These are phyloP conservation scores for Junonia oenone DNA, from an alignment of 2,888 invertebrate species.

Conservation along the genomic window DNA sequence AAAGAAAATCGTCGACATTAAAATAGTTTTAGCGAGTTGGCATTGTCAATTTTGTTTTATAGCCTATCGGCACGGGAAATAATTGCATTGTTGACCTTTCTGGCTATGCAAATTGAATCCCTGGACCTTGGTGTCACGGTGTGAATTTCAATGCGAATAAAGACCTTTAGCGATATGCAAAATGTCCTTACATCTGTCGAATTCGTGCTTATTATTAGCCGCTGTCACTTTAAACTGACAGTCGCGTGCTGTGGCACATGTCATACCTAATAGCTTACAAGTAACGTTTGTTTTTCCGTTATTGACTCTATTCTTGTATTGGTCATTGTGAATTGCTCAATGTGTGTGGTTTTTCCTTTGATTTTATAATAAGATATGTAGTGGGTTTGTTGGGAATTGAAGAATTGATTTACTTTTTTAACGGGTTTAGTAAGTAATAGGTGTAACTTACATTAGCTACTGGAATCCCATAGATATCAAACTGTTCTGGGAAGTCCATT, in stretches of 20 bases:
- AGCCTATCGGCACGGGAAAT: conserved; percentile 41
- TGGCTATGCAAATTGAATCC: conserved; percentile 41
- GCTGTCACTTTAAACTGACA: conserved; percentile 5
- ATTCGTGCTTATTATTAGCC: conserved; percentile 21
- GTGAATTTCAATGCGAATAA: conserved; percentile 29
- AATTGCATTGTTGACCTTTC: conserved; percentile 53
- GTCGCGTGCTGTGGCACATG: neutral
- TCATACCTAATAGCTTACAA: neutral
- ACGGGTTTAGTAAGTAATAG: no score
- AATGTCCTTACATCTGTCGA: conserved; percentile 25
- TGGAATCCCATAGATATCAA: no score
- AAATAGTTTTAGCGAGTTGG: conserved; percentile 20
- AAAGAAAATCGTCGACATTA: conserved; percentile 22
- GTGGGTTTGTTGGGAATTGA: neutral
- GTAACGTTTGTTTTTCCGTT: neutral
- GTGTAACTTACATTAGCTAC: no score
- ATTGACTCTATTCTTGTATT: neutral
- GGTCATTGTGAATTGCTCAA: neutral
- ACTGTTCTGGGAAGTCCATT: no score
- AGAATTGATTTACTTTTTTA: no score
- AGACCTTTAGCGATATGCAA: conserved; percentile 27
- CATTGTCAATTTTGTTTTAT: conserved; percentile 44
- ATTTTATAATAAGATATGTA: neutral
- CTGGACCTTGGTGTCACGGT: conserved; percentile 24
- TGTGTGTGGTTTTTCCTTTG: neutral